Percentiles rank a stretch among this genome's conserved stretches.
Evolutionary conservation across 2,888 invertebrate species (phyloP).

Genomic region (Adineta ricciae): DNA sequence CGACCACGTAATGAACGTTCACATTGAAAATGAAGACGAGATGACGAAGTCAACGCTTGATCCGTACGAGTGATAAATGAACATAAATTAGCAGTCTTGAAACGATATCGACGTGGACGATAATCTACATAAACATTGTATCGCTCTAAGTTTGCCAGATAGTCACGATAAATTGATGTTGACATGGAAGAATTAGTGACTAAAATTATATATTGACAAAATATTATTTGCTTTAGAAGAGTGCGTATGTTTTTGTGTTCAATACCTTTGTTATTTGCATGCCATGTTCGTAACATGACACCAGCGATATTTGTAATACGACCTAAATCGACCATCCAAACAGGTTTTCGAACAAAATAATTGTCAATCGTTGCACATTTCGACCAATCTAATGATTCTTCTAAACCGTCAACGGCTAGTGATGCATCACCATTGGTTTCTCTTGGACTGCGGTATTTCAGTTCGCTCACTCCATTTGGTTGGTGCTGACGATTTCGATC

Average conservation of each 20-base stretch:
- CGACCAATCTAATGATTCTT: constrained; percentile 44
- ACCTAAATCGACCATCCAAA: constrained; percentile 54
- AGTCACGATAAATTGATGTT: constrained; percentile 36
- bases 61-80: constrained; percentile 52
- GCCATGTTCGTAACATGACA: constrained; percentile 53
- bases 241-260: too few relatives aligned
- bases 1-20: constrained; percentile 48
- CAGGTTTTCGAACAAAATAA: constrained; percentile 53
- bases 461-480: constrained; percentile 37
- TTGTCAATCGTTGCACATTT: constrained; percentile 54
- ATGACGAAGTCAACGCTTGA: constrained; percentile 51
- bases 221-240: too few relatives aligned
- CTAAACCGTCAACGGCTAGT: constrained; percentile 52
- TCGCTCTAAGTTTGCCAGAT: constrained; percentile 53
- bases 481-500: constrained; percentile 49
- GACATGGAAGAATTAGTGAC: neutral
- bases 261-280: constrained; percentile 45
- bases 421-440: constrained; percentile 40
- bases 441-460: constrained; percentile 42
- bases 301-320: constrained; percentile 49
- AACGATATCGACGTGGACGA: constrained; percentile 40
- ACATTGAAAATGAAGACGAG: constrained; percentile 52
- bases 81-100: constrained; percentile 41
- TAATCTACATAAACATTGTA: constrained; percentile 53
- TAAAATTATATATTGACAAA: too few relatives aligned